phyloP scores from a whole-genome alignment of 2,797 vertebrate genomes.

The Phrynocephalus vlangalii region DNA sequence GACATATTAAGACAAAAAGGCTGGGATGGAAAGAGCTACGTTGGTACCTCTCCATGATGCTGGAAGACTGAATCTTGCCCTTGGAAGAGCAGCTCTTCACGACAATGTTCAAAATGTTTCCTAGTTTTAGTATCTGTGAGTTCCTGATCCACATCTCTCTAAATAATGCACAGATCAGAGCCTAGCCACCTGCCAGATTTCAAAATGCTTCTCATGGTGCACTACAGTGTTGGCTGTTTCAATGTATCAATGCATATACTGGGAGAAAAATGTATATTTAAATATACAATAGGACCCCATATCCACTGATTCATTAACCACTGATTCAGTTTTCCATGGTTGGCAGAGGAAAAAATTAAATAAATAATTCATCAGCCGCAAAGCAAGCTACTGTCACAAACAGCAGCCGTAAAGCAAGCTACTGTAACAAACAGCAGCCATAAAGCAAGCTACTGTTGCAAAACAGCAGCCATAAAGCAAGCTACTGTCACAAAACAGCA shows the following conservation, averaged over 20 bases:
- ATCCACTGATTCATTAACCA: no score
- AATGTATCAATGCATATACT: not conserved
- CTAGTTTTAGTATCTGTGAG: not conserved
- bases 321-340: no score
- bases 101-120: not conserved
- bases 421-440: no score
- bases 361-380: no score
- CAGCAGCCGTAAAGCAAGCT: no score
- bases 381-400: no score
- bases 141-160: not conserved
- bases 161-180: not conserved
- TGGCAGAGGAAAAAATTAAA: no score
- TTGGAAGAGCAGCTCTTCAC: not conserved
- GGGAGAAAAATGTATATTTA: no score
- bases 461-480: no score
- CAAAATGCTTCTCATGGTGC: not conserved
- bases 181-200: not conserved
- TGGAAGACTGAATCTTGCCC: not conserved
- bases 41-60: not conserved
- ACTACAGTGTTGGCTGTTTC: not conserved
- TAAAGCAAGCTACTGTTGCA: no score
- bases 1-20: not conserved
- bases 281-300: no score
- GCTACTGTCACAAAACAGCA: no score
- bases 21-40: slow-evolving; percentile 8